Evolutionary conservation across 2,113 vertebrate genomes (phyloP).

Genomic region (Eurypyga helias): DNA sequence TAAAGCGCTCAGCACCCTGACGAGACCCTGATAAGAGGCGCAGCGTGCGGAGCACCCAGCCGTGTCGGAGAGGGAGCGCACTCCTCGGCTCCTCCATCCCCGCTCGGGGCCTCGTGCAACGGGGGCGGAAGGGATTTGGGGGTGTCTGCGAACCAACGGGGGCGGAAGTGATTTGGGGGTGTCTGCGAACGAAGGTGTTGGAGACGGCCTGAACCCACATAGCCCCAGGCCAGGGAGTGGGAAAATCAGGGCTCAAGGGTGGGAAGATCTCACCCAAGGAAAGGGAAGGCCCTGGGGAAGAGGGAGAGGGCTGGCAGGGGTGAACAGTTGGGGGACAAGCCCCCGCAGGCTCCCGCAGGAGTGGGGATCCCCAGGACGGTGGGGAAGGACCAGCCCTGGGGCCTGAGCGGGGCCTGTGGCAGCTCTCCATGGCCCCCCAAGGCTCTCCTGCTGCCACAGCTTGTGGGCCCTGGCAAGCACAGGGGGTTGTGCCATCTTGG

Average conservation of each 20-base stretch:
- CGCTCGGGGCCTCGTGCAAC: fast-evolving
- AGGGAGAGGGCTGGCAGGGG: background rate
- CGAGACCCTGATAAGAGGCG: background rate
- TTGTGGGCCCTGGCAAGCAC: background rate
- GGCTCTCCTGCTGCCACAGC: background rate
- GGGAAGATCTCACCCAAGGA: background rate
- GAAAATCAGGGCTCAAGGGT: background rate
- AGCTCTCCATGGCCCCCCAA: fast-evolving
- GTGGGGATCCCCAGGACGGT: background rate
- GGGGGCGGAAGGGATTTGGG: too few species aligned
- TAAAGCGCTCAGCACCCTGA: background rate
- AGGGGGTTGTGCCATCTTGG: background rate
- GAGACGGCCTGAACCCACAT: background rate
- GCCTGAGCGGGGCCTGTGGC: fast-evolving
- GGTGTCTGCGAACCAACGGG: too few species aligned
- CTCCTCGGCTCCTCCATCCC: fast-evolving
- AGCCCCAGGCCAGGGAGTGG: background rate
- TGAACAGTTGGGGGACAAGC: background rate
- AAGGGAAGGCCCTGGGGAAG: background rate
- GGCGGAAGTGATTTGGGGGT: too few species aligned
- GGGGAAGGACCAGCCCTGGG: background rate
- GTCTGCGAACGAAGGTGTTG: background rate
- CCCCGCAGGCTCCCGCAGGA: background rate
- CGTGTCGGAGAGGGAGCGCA: background rate
- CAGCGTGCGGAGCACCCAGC: background rate